Conservation (phyloP, 2,888 invertebrate species). For the Heliconius charithonia region DNA sequence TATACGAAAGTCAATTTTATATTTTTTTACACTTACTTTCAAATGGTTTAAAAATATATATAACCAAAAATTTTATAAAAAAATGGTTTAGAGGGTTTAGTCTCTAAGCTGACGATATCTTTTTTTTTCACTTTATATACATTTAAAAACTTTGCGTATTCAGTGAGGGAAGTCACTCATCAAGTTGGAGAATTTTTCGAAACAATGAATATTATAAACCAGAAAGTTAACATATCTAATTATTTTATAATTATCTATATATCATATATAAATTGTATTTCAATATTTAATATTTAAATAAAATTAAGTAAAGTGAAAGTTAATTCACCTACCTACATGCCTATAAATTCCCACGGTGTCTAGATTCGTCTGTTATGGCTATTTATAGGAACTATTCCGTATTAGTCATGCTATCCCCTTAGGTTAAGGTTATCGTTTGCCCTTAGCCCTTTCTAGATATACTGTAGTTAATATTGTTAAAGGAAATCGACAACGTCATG, state of each 20-base stretch:
- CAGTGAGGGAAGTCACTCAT: too few relatives aligned
- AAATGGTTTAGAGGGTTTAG: too few relatives aligned
- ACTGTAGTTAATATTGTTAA: slow-evolving; percentile 37
- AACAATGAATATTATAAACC: background rate
- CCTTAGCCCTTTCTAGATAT: slow-evolving; percentile 36
- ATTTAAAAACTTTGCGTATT: too few relatives aligned
- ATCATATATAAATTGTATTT: background rate
- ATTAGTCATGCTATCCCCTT: slow-evolving; percentile 32
- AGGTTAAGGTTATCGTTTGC: slow-evolving; percentile 38
- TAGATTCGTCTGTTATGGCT: slow-evolving; percentile 33
- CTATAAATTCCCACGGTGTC: slow-evolving; percentile 34
- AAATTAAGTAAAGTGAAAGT: background rate
- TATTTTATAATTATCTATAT: background rate
- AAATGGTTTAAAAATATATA: too few relatives aligned
- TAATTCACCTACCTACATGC: background rate
- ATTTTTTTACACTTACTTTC: too few relatives aligned
- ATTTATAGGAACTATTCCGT: slow-evolving; percentile 30
- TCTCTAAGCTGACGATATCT: too few relatives aligned
- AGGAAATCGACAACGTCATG: slow-evolving; percentile 39
- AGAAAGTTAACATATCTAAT: background rate
- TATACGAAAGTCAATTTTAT: too few relatives aligned
- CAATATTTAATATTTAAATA: background rate
- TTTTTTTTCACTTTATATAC: too few relatives aligned
- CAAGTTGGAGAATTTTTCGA: too few relatives aligned
- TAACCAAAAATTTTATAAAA: too few relatives aligned